Evolutionary conservation across 2,113 vertebrate species (phyloP).

Genomic region (Daubentonia madagascariensis): DNA sequence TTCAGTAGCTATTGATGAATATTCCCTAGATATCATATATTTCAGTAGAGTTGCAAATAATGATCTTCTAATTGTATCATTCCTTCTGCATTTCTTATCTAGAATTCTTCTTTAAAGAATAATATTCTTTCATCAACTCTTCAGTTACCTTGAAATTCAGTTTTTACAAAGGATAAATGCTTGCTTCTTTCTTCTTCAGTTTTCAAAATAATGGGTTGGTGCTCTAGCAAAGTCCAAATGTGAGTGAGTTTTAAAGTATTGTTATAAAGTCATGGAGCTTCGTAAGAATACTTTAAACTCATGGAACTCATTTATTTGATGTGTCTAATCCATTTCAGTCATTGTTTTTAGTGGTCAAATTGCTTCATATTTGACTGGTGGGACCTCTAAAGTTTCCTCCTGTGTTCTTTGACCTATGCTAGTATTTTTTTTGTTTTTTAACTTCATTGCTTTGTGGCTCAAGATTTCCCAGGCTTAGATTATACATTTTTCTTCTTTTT

Average conservation of each 20-base stretch:
- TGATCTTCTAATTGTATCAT: not conserved
- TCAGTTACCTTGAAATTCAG: not conserved
- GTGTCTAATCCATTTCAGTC: not conserved
- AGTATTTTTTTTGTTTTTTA: not conserved
- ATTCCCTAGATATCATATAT: not conserved
- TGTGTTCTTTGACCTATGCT: not conserved
- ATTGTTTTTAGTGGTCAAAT: not conserved
- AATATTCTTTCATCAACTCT: not conserved
- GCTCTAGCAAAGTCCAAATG: not conserved
- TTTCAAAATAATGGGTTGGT: conserved; percentile 15
- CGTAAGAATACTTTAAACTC: not conserved
- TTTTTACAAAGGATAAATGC: not conserved
- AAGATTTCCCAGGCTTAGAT: not conserved
- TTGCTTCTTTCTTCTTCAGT: not conserved
- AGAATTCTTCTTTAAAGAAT: not conserved
- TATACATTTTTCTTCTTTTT: too few relatives aligned
- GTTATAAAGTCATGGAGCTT: not conserved
- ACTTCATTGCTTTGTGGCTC: not conserved
- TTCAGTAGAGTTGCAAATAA: not conserved
- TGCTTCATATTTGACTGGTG: not conserved
- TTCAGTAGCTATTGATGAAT: not conserved
- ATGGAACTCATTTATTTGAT: not conserved
- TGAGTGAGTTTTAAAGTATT: not conserved
- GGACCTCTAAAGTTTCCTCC: not conserved
- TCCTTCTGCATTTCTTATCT: not conserved